These are phyloP conservation scores for Amphiprion percula DNA, from an alignment of 2,113 vertebrate genomes.

Conservation along the genomic window DNA sequence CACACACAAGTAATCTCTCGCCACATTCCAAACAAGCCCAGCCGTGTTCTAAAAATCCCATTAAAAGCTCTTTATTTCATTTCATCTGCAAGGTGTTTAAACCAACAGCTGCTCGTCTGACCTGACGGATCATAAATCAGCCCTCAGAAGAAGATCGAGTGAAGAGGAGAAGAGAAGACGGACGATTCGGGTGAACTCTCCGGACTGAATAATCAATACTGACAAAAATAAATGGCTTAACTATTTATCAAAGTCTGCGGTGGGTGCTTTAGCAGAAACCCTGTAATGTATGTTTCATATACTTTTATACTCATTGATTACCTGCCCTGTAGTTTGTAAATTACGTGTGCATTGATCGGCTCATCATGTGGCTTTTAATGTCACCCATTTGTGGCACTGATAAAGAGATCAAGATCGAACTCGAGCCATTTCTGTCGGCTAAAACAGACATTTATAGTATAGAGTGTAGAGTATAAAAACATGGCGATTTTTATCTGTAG, in stretches of 20 bases:
- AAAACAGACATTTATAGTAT: too few relatives aligned
- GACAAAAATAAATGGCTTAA: slow-evolving; percentile 75
- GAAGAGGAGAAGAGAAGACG: slow-evolving; percentile 70
- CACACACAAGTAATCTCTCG: too few relatives aligned
- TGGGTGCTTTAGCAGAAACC: slow-evolving; percentile 34
- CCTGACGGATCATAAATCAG: slow-evolving; percentile 68
- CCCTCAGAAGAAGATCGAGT: slow-evolving; percentile 55
- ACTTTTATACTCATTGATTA: slow-evolving; percentile 78
- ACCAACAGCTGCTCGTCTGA: slow-evolving; percentile 68
- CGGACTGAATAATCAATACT: slow-evolving; percentile 78
- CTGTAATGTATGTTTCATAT: slow-evolving; percentile 80
- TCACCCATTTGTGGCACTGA: slow-evolving; percentile 56
- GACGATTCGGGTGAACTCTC: slow-evolving; percentile 71
- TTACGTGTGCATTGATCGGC: slow-evolving; percentile 75
- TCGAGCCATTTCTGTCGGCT: too few relatives aligned
- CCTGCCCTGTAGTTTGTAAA: slow-evolving; percentile 77
- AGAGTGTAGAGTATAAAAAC: too few relatives aligned
- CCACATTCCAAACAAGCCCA: slow-evolving; percentile 17
- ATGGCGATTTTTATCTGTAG: too few relatives aligned
- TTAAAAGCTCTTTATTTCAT: slow-evolving; percentile 40
- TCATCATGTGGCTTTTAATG: slow-evolving; percentile 67
- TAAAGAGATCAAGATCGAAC: slow-evolving; percentile 65
- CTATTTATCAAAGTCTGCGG: slow-evolving; percentile 70
- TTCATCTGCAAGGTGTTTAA: slow-evolving; percentile 63
- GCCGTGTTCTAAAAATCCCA: slow-evolving; percentile 39